Base-by-base conservation (phyloP, 2,888 invertebrate species). In the Pseudococcus jackbeardsleyi region DNA sequence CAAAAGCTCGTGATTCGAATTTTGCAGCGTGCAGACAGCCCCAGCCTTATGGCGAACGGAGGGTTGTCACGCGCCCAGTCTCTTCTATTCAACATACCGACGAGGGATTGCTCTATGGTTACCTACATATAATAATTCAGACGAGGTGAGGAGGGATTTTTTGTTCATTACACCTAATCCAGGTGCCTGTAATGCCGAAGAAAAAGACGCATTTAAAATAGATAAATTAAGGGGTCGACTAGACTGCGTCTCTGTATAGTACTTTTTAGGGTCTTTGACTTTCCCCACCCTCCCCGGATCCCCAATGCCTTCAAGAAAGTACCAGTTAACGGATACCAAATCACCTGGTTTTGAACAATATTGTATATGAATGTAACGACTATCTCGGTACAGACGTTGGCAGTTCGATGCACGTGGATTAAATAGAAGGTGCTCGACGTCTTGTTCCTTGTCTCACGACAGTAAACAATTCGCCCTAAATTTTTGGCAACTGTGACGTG, bases 11-110 rank as follows among this genome's bases (percentile, higher is more conserved):
- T 64, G 22, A 33, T 72, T 39, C 72, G 33, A 64, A 22, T 64
- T 64, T 72, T 19, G 15, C 68, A 68, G 68, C 2, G 26, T 68
- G 68, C 33, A 72, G 17, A 50, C 48, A 50, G 12, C 48, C 48
- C 8, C 11, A 50, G 48, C 4, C 9, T 4, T 12, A 9, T 11
- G 48, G 48, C 11, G 15, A 15, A 5, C 64, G 64, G 85, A 59
- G 85, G 59, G 85, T 85, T 85, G 85, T 85, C 85, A 85, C 85
- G 85, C 85, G 85, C 85, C 85, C 85, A 85, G 85, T 64, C 85
- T 82, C 46, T n/a, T n/a, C 79, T 82, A 42, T 82, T 77, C 39
- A 77, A 77, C 17, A 39, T 33, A 77, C 39, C 77, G 77, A 42
- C 50, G 85, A 85, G 39, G 64, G 64, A 85, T 54, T 54, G 42